phyloP scores from a whole-genome alignment of 1,140 invertebrate species.

The Palaemon carinicauda region DNA sequence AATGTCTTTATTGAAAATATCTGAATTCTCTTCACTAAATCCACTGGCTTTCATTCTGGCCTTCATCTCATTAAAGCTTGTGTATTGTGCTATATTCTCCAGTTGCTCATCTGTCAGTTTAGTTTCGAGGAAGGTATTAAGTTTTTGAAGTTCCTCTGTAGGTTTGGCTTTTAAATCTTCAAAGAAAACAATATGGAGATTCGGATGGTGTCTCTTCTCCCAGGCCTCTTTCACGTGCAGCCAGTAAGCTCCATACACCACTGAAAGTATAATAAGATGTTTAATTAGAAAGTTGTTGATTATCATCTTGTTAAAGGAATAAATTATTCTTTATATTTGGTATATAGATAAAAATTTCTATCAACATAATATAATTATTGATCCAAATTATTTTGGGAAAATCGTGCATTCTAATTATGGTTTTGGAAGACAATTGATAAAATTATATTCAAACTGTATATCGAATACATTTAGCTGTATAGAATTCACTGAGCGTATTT shows the following conservation, averaged over 20 bases:
- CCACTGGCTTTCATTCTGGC: background rate
- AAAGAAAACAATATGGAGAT: conserved; percentile 83
- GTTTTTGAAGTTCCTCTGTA: conserved; percentile 71
- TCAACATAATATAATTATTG: too few relatives aligned
- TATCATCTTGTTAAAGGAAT: too few relatives aligned
- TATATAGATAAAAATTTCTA: too few relatives aligned
- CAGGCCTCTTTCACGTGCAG: conserved; percentile 69
- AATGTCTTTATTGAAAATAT: background rate
- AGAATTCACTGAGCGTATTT: too few relatives aligned
- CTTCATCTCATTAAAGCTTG: background rate
- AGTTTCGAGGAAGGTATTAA: conserved; percentile 78
- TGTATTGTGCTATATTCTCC: background rate
- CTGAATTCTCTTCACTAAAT: background rate
- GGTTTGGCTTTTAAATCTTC: conserved; percentile 85
- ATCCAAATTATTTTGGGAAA: too few relatives aligned
- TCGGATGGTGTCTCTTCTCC: conserved; percentile 76
- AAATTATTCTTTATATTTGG: too few relatives aligned
- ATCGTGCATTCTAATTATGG: too few relatives aligned
- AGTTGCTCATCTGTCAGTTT: conserved; percentile 71
- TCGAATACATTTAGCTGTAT: too few relatives aligned
- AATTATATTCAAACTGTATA: too few relatives aligned
- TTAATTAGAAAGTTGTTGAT: too few relatives aligned
- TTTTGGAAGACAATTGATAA: too few relatives aligned
- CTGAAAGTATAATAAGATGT: too few relatives aligned
- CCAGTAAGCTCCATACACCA: conserved; percentile 18